Evolutionary conservation across 2,888 invertebrate genomes (phyloP).

Genomic region (Ctena decussata): DNA sequence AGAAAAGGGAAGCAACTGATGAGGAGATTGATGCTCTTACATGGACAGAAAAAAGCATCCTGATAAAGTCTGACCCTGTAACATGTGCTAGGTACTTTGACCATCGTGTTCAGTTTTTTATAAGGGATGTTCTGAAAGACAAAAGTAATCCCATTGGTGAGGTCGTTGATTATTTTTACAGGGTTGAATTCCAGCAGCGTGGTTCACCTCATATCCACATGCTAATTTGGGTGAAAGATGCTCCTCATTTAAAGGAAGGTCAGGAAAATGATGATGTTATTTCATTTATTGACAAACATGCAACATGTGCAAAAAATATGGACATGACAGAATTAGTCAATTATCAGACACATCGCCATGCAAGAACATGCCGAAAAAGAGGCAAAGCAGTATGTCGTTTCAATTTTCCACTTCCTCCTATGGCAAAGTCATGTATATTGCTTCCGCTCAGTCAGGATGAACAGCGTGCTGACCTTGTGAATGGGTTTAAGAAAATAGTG

Average conservation of each 20-base stretch:
- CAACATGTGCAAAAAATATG: conserved; percentile 32
- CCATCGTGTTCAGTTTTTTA: conserved; percentile 23
- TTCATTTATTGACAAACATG: conserved; percentile 14
- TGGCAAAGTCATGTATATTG: conserved; percentile 38
- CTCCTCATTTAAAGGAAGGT: conserved; percentile 22
- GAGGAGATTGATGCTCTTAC: conserved; percentile 13
- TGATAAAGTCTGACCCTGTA: conserved; percentile 59
- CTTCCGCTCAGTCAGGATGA: conserved; percentile 29
- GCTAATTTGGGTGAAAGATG: conserved; percentile 55
- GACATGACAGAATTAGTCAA: neutral
- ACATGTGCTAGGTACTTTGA: conserved; percentile 61
- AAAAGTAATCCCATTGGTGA: conserved; percentile 46
- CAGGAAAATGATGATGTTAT: neutral
- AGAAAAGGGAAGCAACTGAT: neutral
- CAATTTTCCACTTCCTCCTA: conserved; percentile 47
- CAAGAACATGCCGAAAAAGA: conserved; percentile 36
- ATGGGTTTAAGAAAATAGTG: neutral
- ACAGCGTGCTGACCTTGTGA: neutral
- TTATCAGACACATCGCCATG: conserved; percentile 51
- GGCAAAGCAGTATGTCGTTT: conserved; percentile 36
- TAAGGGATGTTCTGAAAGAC: conserved; percentile 29
- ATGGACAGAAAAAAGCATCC: conserved; percentile 20
- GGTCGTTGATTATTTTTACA: conserved; percentile 49
- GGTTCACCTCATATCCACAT: conserved; percentile 66
- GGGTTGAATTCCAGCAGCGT: too few relatives aligned